Conservation (phyloP, 2,888 invertebrate species). For the Smittia sp. region DNA sequence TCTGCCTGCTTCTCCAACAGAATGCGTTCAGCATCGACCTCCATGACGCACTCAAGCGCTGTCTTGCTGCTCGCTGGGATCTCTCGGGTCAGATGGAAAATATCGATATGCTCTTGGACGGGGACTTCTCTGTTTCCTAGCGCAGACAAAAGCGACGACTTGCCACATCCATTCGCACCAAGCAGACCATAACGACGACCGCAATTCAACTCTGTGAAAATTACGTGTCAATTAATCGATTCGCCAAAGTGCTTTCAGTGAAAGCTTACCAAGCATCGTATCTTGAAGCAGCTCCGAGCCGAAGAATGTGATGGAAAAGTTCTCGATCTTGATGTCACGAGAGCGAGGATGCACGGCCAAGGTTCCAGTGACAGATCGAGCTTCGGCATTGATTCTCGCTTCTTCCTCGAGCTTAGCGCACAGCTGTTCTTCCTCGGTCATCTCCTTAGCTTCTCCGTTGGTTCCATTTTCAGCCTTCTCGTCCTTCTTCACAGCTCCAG, state of each 20-base stretch:
- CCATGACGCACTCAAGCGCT: conserved; percentile 68
- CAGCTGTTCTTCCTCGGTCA: conserved; percentile 50
- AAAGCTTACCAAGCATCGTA: conserved; percentile 68
- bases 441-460: conserved; percentile 44
- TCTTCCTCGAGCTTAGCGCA: conserved; percentile 78
- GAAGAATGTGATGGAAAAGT: conserved; percentile 96
- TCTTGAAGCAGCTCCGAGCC: conserved; percentile 95
- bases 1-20: conserved; percentile 91
- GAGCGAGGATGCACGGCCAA: conserved; percentile 93
- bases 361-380: conserved; percentile 91
- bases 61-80: conserved; percentile 81
- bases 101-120: conserved; percentile 95
- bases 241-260: background rate
- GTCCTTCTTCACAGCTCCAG: conserved; percentile 63
- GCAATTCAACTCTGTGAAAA: conserved; percentile 74
- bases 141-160: conserved; percentile 89
- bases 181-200: conserved; percentile 95
- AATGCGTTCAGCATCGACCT: conserved; percentile 92
- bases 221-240: background rate
- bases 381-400: conserved; percentile 89
- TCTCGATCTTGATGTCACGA: conserved; percentile 93
- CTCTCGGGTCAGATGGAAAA: conserved; percentile 94
- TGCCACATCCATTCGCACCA: conserved; percentile 98
- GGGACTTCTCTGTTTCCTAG: conserved; percentile 92
- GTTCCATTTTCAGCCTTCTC: conserved; percentile 59